Conservation (phyloP, 2,797 vertebrate species). For the Falco columbarius region DNA sequence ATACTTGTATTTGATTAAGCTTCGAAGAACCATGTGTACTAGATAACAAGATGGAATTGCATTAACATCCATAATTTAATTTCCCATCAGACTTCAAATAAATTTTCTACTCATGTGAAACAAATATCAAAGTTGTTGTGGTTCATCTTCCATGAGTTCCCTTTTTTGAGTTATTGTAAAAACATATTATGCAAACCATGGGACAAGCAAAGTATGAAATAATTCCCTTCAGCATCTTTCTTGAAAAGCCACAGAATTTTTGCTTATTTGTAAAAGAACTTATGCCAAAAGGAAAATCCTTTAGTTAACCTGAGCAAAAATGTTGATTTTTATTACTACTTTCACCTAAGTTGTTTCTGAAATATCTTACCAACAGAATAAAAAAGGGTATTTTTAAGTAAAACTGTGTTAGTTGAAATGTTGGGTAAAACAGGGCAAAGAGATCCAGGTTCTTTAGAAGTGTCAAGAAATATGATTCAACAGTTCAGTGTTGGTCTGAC, state of each 20-base stretch:
- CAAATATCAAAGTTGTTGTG: conserved; percentile 23
- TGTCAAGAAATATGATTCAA: not conserved
- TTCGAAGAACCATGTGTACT: conserved; percentile 18
- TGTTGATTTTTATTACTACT: not conserved
- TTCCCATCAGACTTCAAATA: conserved; percentile 40
- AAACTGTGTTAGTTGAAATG: not conserved
- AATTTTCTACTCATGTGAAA: conserved; percentile 47
- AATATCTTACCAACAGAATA: not conserved
- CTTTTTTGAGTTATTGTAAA: conserved; percentile 9
- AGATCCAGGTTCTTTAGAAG: not conserved
- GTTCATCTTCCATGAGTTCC: not conserved
- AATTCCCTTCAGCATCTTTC: not conserved
- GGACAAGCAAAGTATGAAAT: not conserved
- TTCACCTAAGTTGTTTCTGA: not conserved
- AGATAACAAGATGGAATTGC: conserved; percentile 31
- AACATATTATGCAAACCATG: not conserved
- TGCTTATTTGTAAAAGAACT: not conserved
- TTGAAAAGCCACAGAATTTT: not conserved
- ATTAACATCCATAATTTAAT: conserved; percentile 51
- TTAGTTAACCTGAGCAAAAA: not conserved
- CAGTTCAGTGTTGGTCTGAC: not conserved
- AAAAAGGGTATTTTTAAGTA: not conserved
- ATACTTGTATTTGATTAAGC: not conserved
- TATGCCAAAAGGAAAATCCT: not conserved
- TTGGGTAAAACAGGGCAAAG: not conserved